Evolutionary conservation across 2,888 invertebrate genomes (phyloP).

Genomic region (Drosophila ezoana): DNA sequence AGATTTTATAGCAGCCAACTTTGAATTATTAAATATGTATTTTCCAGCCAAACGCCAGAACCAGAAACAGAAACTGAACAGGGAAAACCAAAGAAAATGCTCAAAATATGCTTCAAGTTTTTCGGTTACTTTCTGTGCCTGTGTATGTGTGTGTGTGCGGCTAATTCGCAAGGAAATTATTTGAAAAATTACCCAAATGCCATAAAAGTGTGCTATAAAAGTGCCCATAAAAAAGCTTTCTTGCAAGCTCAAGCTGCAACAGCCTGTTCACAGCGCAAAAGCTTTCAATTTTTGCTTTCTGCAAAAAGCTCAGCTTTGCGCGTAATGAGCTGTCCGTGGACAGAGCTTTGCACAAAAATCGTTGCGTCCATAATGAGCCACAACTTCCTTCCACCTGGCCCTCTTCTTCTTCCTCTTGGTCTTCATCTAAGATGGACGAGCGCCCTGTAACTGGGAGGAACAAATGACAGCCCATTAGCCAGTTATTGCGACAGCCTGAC

Average conservation of each 20-base stretch:
- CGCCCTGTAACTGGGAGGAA: constrained; percentile 26
- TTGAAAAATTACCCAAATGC: constrained; percentile 35
- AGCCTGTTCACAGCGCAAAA: neutral
- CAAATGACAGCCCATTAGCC: constrained; percentile 74
- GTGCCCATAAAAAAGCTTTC: constrained; percentile 35
- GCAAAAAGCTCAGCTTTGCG: constrained; percentile 12
- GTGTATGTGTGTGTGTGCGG: neutral
- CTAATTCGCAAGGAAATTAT: constrained; percentile 11
- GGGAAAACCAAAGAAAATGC: neutral
- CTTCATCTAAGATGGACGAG: constrained; percentile 24
- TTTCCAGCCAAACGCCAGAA: constrained; percentile 58
- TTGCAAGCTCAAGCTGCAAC: constrained; percentile 15
- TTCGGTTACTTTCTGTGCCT: constrained; percentile 10
- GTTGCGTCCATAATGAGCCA: constrained; percentile 55
- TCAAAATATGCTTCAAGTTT: constrained; percentile 37
- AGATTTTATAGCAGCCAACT: constrained; percentile 78
- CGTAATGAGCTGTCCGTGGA: constrained; percentile 8
- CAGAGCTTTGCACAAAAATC: constrained; percentile 37
- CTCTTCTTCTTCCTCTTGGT: neutral
- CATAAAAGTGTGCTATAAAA: constrained; percentile 36
- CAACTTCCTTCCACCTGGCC: neutral
- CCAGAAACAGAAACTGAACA: constrained; percentile 46
- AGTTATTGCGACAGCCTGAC: constrained; percentile 72
- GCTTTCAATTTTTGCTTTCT: neutral
- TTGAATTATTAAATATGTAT: constrained; percentile 80